Percentiles rank a stretch among this genome's conserved stretches.
These are phyloP conservation scores for Diaprepes abbreviatus DNA, from an alignment of 2,888 invertebrate species.

Conservation along the genomic window DNA sequence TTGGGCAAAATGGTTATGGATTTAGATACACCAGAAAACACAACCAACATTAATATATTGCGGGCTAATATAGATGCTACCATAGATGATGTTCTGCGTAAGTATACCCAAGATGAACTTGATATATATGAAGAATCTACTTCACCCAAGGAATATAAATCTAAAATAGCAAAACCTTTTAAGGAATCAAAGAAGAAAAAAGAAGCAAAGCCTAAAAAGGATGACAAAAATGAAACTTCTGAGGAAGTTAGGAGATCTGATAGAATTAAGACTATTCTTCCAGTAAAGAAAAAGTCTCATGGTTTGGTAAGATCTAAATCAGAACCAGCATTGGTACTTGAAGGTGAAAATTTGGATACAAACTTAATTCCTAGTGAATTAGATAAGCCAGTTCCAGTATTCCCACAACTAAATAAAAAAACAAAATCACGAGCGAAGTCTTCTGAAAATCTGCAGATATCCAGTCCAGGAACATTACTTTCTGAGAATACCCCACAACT, in stretches of 20 bases:
- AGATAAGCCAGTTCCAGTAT: constrained; percentile 51
- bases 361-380: constrained; percentile 61
- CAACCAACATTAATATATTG: background rate
- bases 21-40: background rate
- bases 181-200: constrained; percentile 34
- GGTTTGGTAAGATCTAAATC: constrained; percentile 72
- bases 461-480: constrained; percentile 5
- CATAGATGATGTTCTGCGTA: constrained; percentile 40
- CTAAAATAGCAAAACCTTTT: constrained; percentile 10
- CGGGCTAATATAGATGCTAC: constrained; percentile 28
- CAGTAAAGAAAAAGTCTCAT: constrained; percentile 77
- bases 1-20: constrained; percentile 23
- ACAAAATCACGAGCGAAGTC: constrained; percentile 47
- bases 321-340: constrained; percentile 65
- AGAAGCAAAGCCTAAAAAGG: constrained; percentile 12
- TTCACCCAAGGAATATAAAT: constrained; percentile 17
- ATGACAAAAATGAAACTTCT: constrained; percentile 41
- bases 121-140: constrained; percentile 3
- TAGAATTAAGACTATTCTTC: constrained; percentile 82
- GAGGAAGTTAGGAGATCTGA: constrained; percentile 77
- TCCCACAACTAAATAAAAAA: constrained; percentile 48
- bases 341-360: constrained; percentile 71
- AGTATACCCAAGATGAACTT: constrained; percentile 22
- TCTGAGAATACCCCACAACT: constrained; percentile 41
- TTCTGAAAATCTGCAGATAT: constrained; percentile 44